Base-by-base conservation (phyloP, 2,113 vertebrate genomes). In the Pithys albifrons region DNA sequence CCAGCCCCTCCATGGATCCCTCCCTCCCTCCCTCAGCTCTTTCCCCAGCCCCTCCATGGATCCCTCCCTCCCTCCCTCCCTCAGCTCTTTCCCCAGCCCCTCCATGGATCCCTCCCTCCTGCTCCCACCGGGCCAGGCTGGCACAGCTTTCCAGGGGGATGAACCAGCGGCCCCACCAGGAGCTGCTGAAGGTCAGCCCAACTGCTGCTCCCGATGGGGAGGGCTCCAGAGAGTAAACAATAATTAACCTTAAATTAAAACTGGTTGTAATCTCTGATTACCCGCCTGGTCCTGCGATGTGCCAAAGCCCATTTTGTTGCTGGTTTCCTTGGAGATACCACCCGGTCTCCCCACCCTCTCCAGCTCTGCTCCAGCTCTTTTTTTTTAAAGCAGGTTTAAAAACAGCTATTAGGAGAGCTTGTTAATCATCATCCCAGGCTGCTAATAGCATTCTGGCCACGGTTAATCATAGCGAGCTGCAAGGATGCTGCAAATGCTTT, bases 201-300 rank as follows among this genome's bases (percentile, higher is more conserved):
- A 17, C 85, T 55, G 93, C 89, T 54, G 78, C 87, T n/a, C 59
- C 79, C 29, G 12, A 52, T 1, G 6, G 93, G 92, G 72, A 9
- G 11, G 83, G 65, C 93, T 85, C 86, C 45, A 17, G 93, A 95
- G 96, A 95, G 95, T 95, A 97, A 97, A 97, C 85, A 97, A 96
- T 93, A 94, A 95, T 96, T 97, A 97, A 97, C 96, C 95, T 97
- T 94, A 95, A 96, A 96, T 97, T 96, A 96, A 95, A 96, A 93
- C 78, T 25, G 93, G 57, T 91, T 91, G 91, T 94, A 96, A 93
- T 95, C 94, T 94, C 64, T 91, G 93, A 95, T 91, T 89, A 67
- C 91, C 81, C 67, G 49, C 80, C 75, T 49, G 71, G 80, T 81
- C 75, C 55, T 3, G 86, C 19, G 5, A 83, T 69, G 90, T 91